A percentile compares a stretch with the other conserved stretches of the same genome.
phyloP scores from a whole-genome alignment of 2,797 vertebrate genomes.

The Uromys caudimaculatus region DNA sequence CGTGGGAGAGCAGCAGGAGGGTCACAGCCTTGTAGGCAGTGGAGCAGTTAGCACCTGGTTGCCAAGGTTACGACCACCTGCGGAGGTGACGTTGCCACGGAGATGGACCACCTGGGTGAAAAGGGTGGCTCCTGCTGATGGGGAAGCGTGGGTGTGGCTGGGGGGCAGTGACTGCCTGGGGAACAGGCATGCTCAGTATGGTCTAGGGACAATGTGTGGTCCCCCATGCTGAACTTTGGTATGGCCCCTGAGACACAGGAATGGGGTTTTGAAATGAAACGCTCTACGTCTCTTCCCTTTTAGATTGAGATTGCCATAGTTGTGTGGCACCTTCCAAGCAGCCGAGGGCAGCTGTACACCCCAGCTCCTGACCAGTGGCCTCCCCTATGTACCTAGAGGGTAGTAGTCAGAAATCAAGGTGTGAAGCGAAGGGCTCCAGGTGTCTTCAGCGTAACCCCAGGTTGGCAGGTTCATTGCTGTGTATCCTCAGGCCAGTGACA shows the following conservation, averaged over 20 bases:
- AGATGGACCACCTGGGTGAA: constrained; percentile 36
- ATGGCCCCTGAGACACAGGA: background rate
- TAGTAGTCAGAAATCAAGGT: background rate
- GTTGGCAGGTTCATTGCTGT: background rate
- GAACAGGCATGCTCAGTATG: background rate
- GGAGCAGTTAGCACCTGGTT: constrained; percentile 59
- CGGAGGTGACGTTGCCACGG: constrained; percentile 27
- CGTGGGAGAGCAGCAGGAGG: background rate
- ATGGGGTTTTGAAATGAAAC: background rate
- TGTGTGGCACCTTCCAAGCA: background rate
- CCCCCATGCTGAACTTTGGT: rapidly evolving
- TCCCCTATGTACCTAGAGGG: background rate
- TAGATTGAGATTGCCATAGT: too few relatives aligned
- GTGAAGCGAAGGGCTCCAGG: background rate
- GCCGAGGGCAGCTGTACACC: too few relatives aligned
- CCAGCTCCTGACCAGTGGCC: background rate
- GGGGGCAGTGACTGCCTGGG: background rate
- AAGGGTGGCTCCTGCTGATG: background rate
- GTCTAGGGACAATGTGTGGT: background rate
- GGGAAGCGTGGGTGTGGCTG: background rate
- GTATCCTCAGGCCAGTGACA: background rate
- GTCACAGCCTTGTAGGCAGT: background rate
- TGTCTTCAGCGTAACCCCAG: background rate
- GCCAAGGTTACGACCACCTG: constrained; percentile 62
- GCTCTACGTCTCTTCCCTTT: too few relatives aligned